phyloP scores from a whole-genome alignment of 64 coral and sea anemone genomes.

The Dendronephthya gigantea region DNA sequence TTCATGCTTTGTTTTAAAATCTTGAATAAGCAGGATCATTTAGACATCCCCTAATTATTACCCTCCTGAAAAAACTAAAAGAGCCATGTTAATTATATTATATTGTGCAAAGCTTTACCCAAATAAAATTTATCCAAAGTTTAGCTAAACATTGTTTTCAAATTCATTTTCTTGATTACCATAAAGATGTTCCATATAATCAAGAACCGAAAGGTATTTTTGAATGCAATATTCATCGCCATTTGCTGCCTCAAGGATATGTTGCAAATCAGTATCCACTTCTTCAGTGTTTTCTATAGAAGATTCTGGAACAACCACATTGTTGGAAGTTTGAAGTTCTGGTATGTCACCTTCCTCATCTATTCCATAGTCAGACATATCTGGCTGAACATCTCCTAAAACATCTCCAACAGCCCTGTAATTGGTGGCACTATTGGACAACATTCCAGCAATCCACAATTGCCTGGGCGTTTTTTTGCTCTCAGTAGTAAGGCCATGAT shows the following conservation, averaged over 20 bases:
- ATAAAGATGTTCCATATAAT: constrained; percentile 1
- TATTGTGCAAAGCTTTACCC: too few species aligned
- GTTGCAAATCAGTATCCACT: neutral
- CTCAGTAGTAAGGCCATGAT: constrained; percentile 13
- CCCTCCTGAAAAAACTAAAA: too few species aligned
- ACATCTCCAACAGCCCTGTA: neutral
- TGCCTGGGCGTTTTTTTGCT: neutral
- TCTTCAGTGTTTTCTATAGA: neutral
- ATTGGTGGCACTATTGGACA: neutral
- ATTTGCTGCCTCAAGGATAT: neutral
- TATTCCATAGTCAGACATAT: neutral
- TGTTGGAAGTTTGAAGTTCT: constrained; percentile 1
- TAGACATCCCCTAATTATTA: too few species aligned
- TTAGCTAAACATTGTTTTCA: neutral
- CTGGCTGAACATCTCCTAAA: neutral
- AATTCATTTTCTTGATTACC: neutral
- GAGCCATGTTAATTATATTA: too few species aligned
- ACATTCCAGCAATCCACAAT: neutral
- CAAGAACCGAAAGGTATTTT: neutral
- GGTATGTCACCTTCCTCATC: neutral
- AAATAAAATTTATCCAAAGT: too few species aligned
- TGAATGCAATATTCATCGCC: constrained; percentile 10
- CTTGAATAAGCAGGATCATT: too few species aligned
- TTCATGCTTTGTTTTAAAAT: too few species aligned
- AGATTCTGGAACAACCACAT: constrained; percentile 3